Conservation (phyloP, 2,888 invertebrate genomes). For the Dicranocentrus wangi region DNA sequence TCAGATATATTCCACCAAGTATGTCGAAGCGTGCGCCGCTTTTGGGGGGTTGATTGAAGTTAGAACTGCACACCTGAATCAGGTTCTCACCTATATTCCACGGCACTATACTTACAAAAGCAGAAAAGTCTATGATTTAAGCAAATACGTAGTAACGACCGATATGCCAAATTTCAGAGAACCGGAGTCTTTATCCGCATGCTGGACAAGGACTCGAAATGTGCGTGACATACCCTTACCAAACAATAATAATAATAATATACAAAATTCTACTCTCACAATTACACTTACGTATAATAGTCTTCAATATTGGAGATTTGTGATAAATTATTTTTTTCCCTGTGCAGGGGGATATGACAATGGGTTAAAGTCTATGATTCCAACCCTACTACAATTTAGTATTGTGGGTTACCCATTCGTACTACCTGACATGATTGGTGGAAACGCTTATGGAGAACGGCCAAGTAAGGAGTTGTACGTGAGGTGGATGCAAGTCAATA, state of each 20-base stretch:
- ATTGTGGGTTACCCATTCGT: slow-evolving; percentile 83
- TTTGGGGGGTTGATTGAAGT: slow-evolving; percentile 81
- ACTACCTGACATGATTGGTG: slow-evolving; percentile 78
- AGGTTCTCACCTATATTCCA: slow-evolving; percentile 75
- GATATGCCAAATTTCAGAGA: neutral
- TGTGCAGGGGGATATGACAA: slow-evolving; percentile 75
- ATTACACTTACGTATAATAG: no score
- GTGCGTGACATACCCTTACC: no score
- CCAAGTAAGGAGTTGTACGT: slow-evolving; percentile 82
- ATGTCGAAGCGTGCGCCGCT: slow-evolving; percentile 69
- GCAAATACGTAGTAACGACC: neutral
- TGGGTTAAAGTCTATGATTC: slow-evolving; percentile 76
- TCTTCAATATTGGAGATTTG: no score
- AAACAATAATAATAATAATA: no score
- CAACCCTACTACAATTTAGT: slow-evolving; percentile 75
- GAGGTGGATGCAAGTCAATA: slow-evolving; percentile 86
- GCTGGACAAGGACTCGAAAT: slow-evolving; percentile 84
- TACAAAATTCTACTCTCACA: no score
- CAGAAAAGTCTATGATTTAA: neutral
- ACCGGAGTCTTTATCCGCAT: slow-evolving; percentile 75
- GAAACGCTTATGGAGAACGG: slow-evolving; percentile 74
- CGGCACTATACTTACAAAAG: neutral
- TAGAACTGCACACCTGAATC: slow-evolving; percentile 83
- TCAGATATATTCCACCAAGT: slow-evolving; percentile 61
- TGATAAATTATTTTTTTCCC: no score